These are phyloP conservation scores for Gallinago jamesoni DNA, from an alignment of 2,113 vertebrate genomes.

Conservation along the genomic window DNA sequence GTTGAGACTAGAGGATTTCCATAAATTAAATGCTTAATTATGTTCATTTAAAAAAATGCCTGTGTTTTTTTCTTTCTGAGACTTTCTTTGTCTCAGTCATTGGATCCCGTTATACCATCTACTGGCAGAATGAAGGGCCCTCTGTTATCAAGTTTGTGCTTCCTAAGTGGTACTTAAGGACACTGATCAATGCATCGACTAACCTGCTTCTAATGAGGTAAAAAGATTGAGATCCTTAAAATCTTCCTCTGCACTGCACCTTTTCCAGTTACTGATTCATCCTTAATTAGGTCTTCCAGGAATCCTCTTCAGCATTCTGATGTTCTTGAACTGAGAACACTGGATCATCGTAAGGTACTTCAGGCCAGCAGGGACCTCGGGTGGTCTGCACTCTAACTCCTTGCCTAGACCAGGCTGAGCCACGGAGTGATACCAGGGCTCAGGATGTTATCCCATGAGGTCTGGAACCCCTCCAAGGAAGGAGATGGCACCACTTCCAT, in stretches of 20 bases:
- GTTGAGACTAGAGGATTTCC: not conserved
- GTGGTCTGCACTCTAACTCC: accelerated
- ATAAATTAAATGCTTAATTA: not conserved
- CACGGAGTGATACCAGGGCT: accelerated
- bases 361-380: not conserved
- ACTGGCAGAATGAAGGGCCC: not conserved
- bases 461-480: not conserved
- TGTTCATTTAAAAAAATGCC: not conserved
- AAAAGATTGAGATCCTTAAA: not conserved
- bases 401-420: not conserved
- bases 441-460: accelerated
- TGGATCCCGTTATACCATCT: not conserved
- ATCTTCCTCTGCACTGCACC: not conserved
- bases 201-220: not conserved
- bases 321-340: not conserved
- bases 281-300: not conserved
- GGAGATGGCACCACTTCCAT: not conserved
- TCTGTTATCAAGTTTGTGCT: not conserved
- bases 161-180: not conserved
- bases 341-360: not conserved
- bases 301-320: not conserved
- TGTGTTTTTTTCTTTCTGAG: not conserved
- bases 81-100: not conserved
- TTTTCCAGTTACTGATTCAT: not conserved
- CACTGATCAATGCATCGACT: not conserved